A percentile compares a stretch with the other conserved stretches of the same genome.
phyloP scores from a whole-genome alignment of 2,888 invertebrate genomes.

The Lamproptera curius region DNA sequence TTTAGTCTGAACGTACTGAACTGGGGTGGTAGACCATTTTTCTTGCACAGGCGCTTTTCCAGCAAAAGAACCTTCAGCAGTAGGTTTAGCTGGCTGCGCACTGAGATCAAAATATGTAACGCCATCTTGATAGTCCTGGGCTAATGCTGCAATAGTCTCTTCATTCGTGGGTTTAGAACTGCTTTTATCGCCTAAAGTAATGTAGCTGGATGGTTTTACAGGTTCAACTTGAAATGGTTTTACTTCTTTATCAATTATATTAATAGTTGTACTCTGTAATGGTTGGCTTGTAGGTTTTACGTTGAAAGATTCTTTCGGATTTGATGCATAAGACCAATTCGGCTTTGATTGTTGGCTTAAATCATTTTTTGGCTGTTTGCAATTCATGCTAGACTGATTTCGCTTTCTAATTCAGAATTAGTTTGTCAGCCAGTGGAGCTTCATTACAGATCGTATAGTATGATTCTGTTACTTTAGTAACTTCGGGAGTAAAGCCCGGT shows the following conservation, averaged over 20 bases:
- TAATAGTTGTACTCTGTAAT: background rate
- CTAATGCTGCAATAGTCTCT: no score
- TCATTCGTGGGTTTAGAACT: background rate
- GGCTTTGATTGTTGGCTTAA: background rate
- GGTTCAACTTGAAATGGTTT: background rate
- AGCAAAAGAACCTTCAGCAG: no score
- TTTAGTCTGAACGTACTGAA: background rate
- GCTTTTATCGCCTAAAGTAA: background rate
- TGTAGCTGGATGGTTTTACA: constrained; percentile 1
- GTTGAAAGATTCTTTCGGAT: constrained; percentile 4
- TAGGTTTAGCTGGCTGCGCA: no score
- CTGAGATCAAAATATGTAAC: no score
- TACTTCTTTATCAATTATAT: background rate
- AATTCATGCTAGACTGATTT: no score
- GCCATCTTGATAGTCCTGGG: no score
- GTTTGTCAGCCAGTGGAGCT: no score
- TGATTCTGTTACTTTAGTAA: background rate
- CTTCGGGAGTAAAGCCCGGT: background rate
- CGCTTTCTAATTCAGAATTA: no score
- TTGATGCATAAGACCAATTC: background rate
- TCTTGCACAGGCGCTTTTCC: no score
- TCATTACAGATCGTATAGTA: background rate
- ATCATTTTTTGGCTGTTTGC: background rate
- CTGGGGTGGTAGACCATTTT: background rate
- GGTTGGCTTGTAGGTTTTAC: constrained; percentile 1